Base-by-base conservation (phyloP, 2,888 invertebrate genomes). In the Nomada ruficornis region DNA sequence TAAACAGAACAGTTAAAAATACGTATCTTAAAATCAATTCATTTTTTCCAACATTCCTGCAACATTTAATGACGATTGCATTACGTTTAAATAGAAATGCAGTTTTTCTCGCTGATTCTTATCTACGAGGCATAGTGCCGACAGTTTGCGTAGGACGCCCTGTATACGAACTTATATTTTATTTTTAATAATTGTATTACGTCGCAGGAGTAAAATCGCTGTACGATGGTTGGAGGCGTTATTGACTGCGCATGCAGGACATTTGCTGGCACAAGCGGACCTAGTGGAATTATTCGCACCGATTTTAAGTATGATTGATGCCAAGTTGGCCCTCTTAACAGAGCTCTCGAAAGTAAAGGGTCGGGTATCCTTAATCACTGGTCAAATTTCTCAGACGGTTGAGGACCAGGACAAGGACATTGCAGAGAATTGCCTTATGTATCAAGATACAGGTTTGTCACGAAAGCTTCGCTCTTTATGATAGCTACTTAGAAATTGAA, bases 191-290 rank as follows among this genome's bases (percentile, higher is more conserved):
- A 15, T 82, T 36, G 36, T 36, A 36, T 36, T 67, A 23, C 63
- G 52, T 85, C 93, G 63, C 88, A 95, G 95, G 90, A 94, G 95
- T 89, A 94, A 95, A 87, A 94, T 94, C 59, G 95, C 95, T 42
- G 92, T 94, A 55, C 92, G 95, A 77, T 96, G 96, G 96, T 89
- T 96, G 65, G 95, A 95, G 90, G 94, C 94, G 82, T 93, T 96
- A 50, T 90, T 96, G 26, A 94, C 95, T 71, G 93, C 94, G 13
- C 96, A 96, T 90, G 95, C 96, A 1, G 95, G 95, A 2, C 95
- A 96, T 86, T 92, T 96, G 26, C 94, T 96, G 90, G 95, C 96
- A 4, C 95, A 96, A 91, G 95, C 96, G 5, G 95, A 95, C 71
- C 93, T 96, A 50, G 94, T 95, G 9, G 95, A 95, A 50, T 91